A percentile compares a stretch with the other conserved stretches of the same genome.
Evolutionary conservation across 2,888 invertebrate genomes (phyloP).

Genomic region (Dicyrtomina minuta): DNA sequence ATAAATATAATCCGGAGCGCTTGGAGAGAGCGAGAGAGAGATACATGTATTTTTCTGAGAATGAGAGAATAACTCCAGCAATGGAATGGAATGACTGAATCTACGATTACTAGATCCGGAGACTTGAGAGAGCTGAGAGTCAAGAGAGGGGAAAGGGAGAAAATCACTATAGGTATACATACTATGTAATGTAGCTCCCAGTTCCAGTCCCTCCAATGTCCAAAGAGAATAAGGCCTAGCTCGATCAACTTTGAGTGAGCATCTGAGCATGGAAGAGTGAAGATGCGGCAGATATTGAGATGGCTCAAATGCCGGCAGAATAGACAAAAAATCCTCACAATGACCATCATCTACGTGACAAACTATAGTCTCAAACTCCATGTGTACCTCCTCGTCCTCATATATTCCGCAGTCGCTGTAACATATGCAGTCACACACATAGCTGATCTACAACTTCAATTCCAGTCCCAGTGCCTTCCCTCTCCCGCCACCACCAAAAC

Average conservation of each 20-base stretch:
- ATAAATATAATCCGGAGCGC: neutral
- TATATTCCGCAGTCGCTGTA: neutral
- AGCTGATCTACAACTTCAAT: neutral
- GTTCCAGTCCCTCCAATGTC: no score
- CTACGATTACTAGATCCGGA: no score
- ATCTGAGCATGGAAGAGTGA: slow-evolving; percentile 17
- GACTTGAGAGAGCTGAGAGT: neutral
- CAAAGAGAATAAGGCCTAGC: no score
- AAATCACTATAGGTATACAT: neutral
- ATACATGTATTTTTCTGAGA: neutral
- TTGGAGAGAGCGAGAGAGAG: neutral
- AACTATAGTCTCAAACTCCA: slow-evolving; percentile 2
- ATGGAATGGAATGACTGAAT: no score
- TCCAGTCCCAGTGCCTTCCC: neutral
- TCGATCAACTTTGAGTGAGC: slow-evolving; percentile 10
- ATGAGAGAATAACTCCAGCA: no score
- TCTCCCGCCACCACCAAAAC: neutral
- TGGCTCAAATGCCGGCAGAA: slow-evolving; percentile 34
- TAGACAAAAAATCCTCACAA: slow-evolving; percentile 30
- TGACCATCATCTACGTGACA: slow-evolving; percentile 19
- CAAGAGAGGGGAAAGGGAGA: neutral
- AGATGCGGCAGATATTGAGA: slow-evolving; percentile 31
- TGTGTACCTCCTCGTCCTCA: neutral
- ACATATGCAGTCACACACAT: neutral
- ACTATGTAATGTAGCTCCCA: no score